Conservation (phyloP, 2,797 vertebrate genomes). For the Haliaeetus albicilla region DNA sequence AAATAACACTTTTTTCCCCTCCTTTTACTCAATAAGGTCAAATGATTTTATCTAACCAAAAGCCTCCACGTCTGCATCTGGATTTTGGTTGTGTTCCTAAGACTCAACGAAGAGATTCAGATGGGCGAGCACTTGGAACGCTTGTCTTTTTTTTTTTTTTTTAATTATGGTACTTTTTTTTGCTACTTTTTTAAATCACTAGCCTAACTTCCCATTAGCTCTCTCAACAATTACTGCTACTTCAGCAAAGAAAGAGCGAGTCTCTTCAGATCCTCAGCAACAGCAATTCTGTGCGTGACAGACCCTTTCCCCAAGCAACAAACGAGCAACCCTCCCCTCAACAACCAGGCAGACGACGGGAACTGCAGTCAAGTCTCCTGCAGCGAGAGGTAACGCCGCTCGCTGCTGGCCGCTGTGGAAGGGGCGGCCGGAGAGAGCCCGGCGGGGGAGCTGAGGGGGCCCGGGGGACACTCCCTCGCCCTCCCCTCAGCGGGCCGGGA, state of each 20-base stretch:
- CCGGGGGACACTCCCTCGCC: neutral
- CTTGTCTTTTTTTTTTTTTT: neutral
- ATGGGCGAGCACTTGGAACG: neutral
- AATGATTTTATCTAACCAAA: neutral
- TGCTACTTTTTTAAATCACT: neutral
- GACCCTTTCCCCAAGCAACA: neutral
- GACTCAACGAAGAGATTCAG: neutral
- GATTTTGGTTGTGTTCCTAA: neutral
- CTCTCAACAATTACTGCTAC: neutral
- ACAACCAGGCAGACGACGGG: rapidly evolving
- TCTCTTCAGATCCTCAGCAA: neutral
- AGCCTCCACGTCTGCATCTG: neutral
- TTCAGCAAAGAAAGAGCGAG: neutral
- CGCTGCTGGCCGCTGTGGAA: neutral
- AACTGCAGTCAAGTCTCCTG: neutral
- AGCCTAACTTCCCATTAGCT: neutral
- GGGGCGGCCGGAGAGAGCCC: neutral
- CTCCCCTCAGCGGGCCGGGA: neutral
- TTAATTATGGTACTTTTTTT: neutral
- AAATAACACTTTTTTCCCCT: neutral
- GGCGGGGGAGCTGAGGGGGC: neutral
- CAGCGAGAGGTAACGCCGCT: neutral
- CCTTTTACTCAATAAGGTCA: neutral
- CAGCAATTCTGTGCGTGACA: rapidly evolving
- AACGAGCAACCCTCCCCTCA: neutral